Base-by-base conservation (phyloP, 2,888 invertebrate genomes). In the Hydroisotoma schaefferi region DNA sequence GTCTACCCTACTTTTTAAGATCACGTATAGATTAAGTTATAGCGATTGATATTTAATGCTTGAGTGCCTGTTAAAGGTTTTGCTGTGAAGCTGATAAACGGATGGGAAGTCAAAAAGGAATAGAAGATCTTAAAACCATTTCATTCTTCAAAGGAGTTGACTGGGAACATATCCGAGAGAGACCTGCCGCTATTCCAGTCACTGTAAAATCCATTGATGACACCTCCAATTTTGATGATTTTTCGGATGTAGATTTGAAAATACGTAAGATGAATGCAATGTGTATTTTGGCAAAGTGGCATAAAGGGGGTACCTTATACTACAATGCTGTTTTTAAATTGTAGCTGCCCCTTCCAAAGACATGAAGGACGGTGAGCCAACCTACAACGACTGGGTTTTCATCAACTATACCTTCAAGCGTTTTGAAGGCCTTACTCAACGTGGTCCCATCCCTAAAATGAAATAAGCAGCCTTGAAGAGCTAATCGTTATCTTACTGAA, bases 401-500 rank as follows among this genome's bases (percentile, higher is more conserved):
- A 95, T 99, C 77, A 99, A 99, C 82, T 99, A 99, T 81, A 99
- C 99, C 65, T 99, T 97, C 83, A 97, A 98, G 79, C 85, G 99
- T 73, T 99, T 99, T 80, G 98, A 99, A 80, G 97, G 53, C 27
- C 69, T 71, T 44, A 71, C 71, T 18, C 71, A 71, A 47, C 55
- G 71, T 23, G 71, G 71, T 28, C 69, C 71, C 4, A 63, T 69
- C 37, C 69, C 71, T 3, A 69, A 69, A 47, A 67, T 67, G 20
- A 67, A 68, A 46, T 64, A 29, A 57, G 27, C 3, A 53, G 29
- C 25, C 23, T 40, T 40, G 6, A 22, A 5, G 40, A 5, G 3
- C 53, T 40, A 38, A 23, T 18, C 18, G 12, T 43, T 20, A 20
- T 46, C 25, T 18, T 25, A 12, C 25, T 23, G 18, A 46, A 46